A percentile compares a stretch with the other conserved stretches of the same genome.
Evolutionary conservation across 2,113 vertebrate species (phyloP).

Genomic region (Poecile atricapillus): DNA sequence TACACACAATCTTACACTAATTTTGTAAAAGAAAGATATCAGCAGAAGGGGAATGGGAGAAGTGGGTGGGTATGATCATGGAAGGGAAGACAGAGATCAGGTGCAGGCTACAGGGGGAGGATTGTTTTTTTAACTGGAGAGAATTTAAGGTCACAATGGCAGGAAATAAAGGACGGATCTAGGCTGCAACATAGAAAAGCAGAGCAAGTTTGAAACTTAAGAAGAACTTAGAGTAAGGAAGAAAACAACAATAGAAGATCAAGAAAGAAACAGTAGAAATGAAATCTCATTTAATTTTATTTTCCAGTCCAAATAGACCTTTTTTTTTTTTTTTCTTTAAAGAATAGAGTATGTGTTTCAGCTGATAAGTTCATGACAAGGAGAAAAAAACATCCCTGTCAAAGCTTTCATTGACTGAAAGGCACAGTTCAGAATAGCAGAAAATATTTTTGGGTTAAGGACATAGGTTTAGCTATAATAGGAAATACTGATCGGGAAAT

Average conservation of each 20-base stretch:
- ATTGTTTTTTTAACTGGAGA: neutral
- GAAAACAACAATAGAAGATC: neutral
- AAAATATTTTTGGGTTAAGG: neutral
- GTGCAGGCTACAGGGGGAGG: neutral
- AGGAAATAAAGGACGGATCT: neutral
- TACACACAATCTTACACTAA: neutral
- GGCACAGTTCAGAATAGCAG: neutral
- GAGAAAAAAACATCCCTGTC: neutral
- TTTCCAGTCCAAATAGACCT: neutral
- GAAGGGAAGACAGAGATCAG: neutral
- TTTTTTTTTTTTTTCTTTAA: neutral
- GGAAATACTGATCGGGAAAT: neutral
- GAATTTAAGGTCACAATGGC: neutral
- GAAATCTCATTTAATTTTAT: neutral
- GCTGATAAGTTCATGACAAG: neutral
- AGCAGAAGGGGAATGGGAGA: neutral
- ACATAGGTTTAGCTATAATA: neutral
- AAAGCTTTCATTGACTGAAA: neutral
- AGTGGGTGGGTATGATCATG: neutral
- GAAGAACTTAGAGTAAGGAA: neutral
- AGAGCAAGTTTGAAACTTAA: neutral
- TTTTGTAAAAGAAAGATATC: neutral
- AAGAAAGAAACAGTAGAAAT: neutral
- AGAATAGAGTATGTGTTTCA: neutral
- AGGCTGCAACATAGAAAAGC: neutral